phyloP scores from a whole-genome alignment of 2,888 invertebrate species.

The Drosophila quasianomalipes region DNA sequence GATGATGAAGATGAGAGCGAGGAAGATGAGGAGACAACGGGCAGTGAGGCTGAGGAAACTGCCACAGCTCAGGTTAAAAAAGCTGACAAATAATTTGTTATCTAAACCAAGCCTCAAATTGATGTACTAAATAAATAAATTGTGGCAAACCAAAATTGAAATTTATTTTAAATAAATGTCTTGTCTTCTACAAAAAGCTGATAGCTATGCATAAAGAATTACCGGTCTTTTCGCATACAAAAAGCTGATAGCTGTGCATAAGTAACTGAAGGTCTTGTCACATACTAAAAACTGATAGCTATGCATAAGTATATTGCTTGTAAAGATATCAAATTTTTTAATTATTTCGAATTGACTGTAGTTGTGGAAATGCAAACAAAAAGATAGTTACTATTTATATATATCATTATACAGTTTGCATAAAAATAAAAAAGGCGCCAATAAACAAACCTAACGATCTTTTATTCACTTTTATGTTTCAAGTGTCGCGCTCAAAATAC shows the following conservation, averaged over 20 bases:
- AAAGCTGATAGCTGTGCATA: background rate
- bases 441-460: background rate
- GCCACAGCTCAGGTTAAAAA: constrained; percentile 49
- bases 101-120: constrained; percentile 3
- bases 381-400: background rate
- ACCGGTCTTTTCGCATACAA: background rate
- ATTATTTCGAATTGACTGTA: background rate
- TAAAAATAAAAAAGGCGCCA: background rate
- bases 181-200: background rate
- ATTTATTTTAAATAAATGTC: background rate
- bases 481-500: constrained; percentile 6
- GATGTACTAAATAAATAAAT: constrained; percentile 21
- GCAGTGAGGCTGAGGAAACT: constrained; percentile 70
- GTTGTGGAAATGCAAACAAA: background rate
- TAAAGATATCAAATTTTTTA: background rate
- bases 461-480: background rate
- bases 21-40: constrained; percentile 61
- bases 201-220: background rate
- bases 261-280: background rate
- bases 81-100: constrained; percentile 44
- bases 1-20: constrained; percentile 68
- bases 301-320: background rate
- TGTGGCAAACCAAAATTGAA: background rate
- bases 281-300: background rate
- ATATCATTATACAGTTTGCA: background rate